Conservation (phyloP, 53 echinoderm and acorn worm genomes). For the Henricia sp. region DNA sequence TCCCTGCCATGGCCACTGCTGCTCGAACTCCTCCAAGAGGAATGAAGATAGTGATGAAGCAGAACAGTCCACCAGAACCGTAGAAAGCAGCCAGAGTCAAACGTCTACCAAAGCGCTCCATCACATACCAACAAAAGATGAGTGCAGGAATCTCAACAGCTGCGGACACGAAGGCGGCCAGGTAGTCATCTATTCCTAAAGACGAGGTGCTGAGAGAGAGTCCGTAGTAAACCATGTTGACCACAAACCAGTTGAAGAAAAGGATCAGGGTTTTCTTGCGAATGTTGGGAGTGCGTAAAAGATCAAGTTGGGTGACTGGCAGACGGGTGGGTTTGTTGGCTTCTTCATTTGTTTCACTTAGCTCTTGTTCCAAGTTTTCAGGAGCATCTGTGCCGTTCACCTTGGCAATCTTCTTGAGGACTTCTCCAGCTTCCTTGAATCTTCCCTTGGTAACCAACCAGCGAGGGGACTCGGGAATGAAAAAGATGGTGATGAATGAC, state of each 20-base stretch:
- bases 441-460: background rate
- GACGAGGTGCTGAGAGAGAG: constrained; percentile 69
- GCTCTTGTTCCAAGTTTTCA: background rate
- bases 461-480: constrained; percentile 20
- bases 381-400: background rate
- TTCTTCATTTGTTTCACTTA: background rate
- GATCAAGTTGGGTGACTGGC: background rate
- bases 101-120: constrained; percentile 33
- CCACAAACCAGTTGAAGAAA: constrained; percentile 51
- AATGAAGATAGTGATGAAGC: constrained; percentile 27
- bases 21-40: constrained; percentile 12
- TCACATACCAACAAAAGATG: constrained; percentile 5
- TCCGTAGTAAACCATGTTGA: constrained; percentile 67
- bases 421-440: background rate
- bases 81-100: background rate
- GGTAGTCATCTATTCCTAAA: constrained; percentile 61
- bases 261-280: background rate
- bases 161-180: constrained; percentile 67
- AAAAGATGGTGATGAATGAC: background rate
- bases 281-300: constrained; percentile 4
- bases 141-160: constrained; percentile 63
- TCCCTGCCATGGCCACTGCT: constrained; percentile 33
- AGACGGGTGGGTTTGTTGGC: background rate
- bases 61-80: background rate
- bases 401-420: background rate